phyloP scores from a whole-genome alignment of 2,113 vertebrate genomes.

The Gracilinanus agilis region DNA sequence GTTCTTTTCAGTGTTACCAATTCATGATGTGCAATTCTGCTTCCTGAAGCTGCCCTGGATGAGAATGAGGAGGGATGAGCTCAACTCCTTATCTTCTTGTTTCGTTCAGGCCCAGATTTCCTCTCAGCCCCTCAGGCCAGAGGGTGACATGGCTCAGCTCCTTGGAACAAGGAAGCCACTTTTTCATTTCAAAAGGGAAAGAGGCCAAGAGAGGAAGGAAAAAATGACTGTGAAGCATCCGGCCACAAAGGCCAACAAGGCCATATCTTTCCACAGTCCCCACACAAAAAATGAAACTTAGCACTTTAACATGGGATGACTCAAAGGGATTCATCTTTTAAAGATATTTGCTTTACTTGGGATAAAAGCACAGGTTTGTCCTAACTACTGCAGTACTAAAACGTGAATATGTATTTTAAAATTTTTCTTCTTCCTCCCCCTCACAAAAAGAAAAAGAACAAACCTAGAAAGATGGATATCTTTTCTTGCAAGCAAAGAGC shows the following conservation, averaged over 20 bases:
- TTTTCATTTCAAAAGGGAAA: neutral
- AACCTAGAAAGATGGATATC: slow-evolving; percentile 73
- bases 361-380: slow-evolving; percentile 82
- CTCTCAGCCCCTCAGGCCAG: too few relatives aligned
- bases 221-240: slow-evolving; percentile 1
- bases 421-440: slow-evolving; percentile 35
- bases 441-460: slow-evolving; percentile 40
- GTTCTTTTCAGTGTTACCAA: neutral
- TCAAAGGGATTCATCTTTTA: slow-evolving; percentile 77
- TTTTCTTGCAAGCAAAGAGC: slow-evolving; percentile 85
- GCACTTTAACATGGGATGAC: slow-evolving; percentile 62
- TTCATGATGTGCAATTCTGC: neutral
- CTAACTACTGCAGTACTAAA: slow-evolving; percentile 84
- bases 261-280: neutral
- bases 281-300: slow-evolving; percentile 60
- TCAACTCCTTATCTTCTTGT: neutral
- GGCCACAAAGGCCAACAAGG: slow-evolving; percentile 27
- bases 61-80: neutral
- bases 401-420: slow-evolving; percentile 79
- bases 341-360: slow-evolving; percentile 72
- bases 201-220: slow-evolving; percentile 1
- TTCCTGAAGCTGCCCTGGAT: slow-evolving; percentile 15
- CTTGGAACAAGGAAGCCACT: slow-evolving; percentile 29
- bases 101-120: neutral
- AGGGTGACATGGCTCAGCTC: neutral